Conservation (phyloP, 2,113 vertebrate species). For the Aptenodytes forsteri region DNA sequence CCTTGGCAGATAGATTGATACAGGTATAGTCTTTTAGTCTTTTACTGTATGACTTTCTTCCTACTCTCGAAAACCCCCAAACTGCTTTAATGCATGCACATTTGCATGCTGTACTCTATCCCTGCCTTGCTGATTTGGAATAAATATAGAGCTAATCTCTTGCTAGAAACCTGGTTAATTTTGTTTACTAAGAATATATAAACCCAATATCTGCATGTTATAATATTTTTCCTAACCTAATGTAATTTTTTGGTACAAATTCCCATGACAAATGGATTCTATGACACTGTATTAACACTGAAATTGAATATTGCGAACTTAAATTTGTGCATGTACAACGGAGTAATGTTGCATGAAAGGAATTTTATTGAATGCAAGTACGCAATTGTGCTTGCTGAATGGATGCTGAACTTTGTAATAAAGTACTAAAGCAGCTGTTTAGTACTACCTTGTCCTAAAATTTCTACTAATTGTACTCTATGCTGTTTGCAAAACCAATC, state of each 20-base stretch:
- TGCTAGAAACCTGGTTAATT: slow-evolving; percentile 52
- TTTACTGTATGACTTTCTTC: slow-evolving; percentile 56
- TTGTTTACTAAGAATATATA: slow-evolving; percentile 58
- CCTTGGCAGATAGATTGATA: slow-evolving; percentile 99
- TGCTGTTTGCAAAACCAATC: slow-evolving; percentile 62
- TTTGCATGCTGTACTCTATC: slow-evolving; percentile 75
- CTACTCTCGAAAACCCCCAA: background rate
- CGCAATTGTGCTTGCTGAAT: slow-evolving; percentile 48
- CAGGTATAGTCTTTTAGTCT: slow-evolving; percentile 91
- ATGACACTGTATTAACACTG: slow-evolving; percentile 60
- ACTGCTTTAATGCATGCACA: slow-evolving; percentile 74
- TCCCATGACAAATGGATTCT: slow-evolving; percentile 31
- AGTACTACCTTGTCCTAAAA: slow-evolving; percentile 64
- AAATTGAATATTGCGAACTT: slow-evolving; percentile 6
- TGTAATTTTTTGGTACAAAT: slow-evolving; percentile 53
- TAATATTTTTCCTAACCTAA: slow-evolving; percentile 63
- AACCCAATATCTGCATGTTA: slow-evolving; percentile 63
- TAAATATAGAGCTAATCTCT: slow-evolving; percentile 56
- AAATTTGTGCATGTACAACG: slow-evolving; percentile 73
- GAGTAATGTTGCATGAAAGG: slow-evolving; percentile 79
- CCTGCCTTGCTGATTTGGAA: slow-evolving; percentile 39
- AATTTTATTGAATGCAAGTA: slow-evolving; percentile 58
- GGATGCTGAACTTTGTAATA: slow-evolving; percentile 22
- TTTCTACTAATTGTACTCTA: slow-evolving; percentile 48
- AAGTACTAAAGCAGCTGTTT: slow-evolving; percentile 56